Evolutionary conservation across 2,888 invertebrate species (phyloP), one percentile per base, ranked within the genome.

Genomic region (Malacosoma neustria): DNA sequence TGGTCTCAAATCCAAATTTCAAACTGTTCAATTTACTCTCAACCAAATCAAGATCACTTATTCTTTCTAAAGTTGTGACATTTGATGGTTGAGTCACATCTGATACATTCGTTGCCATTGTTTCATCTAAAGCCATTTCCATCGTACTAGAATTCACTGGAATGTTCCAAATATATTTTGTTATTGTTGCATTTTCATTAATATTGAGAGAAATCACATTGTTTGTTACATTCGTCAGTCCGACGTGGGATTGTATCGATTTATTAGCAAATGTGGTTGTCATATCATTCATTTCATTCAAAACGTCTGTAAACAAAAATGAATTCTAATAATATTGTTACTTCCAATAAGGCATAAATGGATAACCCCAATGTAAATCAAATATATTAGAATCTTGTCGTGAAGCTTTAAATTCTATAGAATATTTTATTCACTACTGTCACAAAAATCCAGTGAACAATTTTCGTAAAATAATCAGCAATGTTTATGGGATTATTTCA

Each of bases 41-140:
- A 1, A 87, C 66, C 9, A 72, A 61, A 45, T 85, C 69, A 12
- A 87, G 60, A 49, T 87, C 87, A 32, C 61, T 72, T n/a, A 87
- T 63, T 47, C 86, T 66, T 45, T 86, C 86, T 30, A 81, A 56
- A 4, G 85, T 87, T 3, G 65, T 67, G 1, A 84, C 62, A 51
- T 71, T 66, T 0, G 82, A 80, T 0, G 71, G 73, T 15, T 61
- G 65, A 1, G 74, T 68, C 2, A 57, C 37, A 43, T 70, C 67
- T 0, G 58, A 55, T 3, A 33, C 12, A 14, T 41, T 49, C 1
- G 48, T 46, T 1, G 43, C 45, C 1, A 37, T 48, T 31, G 57
- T 57, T 4, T 62, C 55, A 31, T 70, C 61, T 33, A 61, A 35
- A 29, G 48, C 40, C 42, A 52, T 48, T 7, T 61, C 63, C 5